Base-by-base conservation (phyloP, 2,888 invertebrate genomes). In the Dryadula phaetusa region DNA sequence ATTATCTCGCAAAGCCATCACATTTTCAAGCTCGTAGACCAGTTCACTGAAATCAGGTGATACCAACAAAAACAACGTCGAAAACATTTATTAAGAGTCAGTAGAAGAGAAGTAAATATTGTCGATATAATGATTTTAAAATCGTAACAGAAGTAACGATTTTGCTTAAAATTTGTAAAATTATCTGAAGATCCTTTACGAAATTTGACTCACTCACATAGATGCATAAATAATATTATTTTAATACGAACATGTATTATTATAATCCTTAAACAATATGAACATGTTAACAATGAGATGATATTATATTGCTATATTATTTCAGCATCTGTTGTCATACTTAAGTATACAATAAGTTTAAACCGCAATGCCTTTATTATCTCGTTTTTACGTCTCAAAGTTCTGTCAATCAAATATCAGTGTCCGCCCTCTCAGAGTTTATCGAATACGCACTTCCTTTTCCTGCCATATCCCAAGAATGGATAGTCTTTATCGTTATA, bases 401-500 rank as follows among this genome's bases (percentile, higher is more conserved):
- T 80, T 77, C 82, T 86, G 89, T 88, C 90, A 90, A 86, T 90
- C 88, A 89, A 76, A 83, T 80, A 71, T 74, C 81, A 81, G 77
- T 82, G 83, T 84, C 89, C 90, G 84, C 89, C 90, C 77, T 82
- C 81, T 76, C 76, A 79, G 77, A 77, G 76, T 77, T 70, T 73
- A 73, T 74, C 72, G 72, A 67, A 72, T 65, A 70, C 70, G 68
- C 65, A 72, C 69, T 74, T 74, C 75, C 75, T 75, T 72, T 74
- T 74, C 71, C 70, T 69, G 71, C 64, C 56, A 42, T 64, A 64
- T 66, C 56, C 42, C 58, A 58, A 69, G 64, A 64, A 69, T 60
- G 47, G 60, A 64, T 61, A 64, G 52, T 40, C 14, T 37, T 54
- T 62, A 49, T 60, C 49, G 16, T 28, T 49, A 25, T 62, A 5